Base-by-base conservation (phyloP, 2,888 invertebrate genomes). In the Orthosia gothica region DNA sequence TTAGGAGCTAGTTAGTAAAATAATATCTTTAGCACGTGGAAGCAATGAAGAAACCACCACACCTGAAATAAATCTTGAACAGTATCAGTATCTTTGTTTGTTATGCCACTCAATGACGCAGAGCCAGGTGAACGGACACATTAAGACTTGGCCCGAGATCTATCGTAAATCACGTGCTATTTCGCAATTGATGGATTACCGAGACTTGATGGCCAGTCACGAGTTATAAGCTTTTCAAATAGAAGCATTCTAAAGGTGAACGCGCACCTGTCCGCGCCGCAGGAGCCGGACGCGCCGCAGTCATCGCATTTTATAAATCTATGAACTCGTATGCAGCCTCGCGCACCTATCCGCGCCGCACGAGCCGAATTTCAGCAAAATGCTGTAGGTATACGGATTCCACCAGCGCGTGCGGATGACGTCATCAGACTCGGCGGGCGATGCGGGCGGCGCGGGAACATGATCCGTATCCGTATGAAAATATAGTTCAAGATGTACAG, bases 41-140 rank as follows among this genome's bases (percentile, higher is more conserved):
- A 81, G 50, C 58, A 52, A 69, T 62, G 65, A 58, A 57, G 68
- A 68, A 26, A 12, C 47, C 26, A 58, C 70, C 62, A 68, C 23
- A 54, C 58, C 13, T 45, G 13, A 75, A 66, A 82, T 81, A 64
- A 71, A 61, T 81, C 58, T 62, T 65, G 47, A 55, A 62, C 47
- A 64, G 26, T 63, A 58, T 66, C 59, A n/a, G 5, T 12, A 55
- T 59, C 26, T 67, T 59, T 66, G 57, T 82, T 70, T 72, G 61
- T 83, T 82, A 67, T 76, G 72, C 5, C n/a, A n/a, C 32, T 15
- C 62, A 70, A 71, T 84, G 84, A 82, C 82, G 82, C 76, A 79
- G 54, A 61, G 47, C 55, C 70, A 77, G 70, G 64, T 80, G 78
- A 47, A 62, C 45, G 45, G 50, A 16, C 57, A 70, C 40, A 70